Evolutionary conservation across 2,113 vertebrate species (phyloP).

Genomic region (Proterorhinus semilunaris): DNA sequence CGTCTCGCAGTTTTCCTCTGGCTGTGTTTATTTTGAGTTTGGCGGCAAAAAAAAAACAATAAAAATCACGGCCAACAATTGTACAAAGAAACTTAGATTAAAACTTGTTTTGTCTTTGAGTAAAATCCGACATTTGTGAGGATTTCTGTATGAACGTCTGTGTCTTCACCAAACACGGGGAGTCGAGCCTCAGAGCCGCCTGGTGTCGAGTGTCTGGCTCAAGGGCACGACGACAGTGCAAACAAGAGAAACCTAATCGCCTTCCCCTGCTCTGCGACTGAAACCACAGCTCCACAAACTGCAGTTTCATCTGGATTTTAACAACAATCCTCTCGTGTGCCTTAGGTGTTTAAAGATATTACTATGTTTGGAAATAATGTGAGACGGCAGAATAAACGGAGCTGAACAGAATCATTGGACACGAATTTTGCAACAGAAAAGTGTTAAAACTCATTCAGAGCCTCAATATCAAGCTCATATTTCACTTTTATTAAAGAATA

Average conservation of each 20-base stretch:
- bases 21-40: background rate
- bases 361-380: too few relatives aligned
- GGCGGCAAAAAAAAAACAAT: background rate
- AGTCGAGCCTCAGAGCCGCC: background rate
- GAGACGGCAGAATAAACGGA: too few relatives aligned
- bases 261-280: background rate
- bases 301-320: too few relatives aligned
- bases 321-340: too few relatives aligned
- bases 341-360: too few relatives aligned
- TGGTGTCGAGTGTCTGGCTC: constrained; percentile 8
- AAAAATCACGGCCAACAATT: too few relatives aligned
- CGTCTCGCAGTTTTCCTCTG: too few relatives aligned
- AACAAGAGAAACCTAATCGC: constrained; percentile 4
- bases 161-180: background rate
- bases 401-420: too few relatives aligned
- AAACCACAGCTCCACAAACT: background rate
- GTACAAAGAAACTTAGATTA: background rate
- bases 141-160: background rate
- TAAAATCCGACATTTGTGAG: background rate
- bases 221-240: background rate
- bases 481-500: too few relatives aligned
- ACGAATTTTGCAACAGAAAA: too few relatives aligned
- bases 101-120: background rate
- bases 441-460: too few relatives aligned
- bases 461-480: too few relatives aligned